A percentile compares a stretch with the other conserved stretches of the same genome.
phyloP scores from a whole-genome alignment of 2,113 vertebrate genomes.

The Nothoprocta perdicaria region DNA sequence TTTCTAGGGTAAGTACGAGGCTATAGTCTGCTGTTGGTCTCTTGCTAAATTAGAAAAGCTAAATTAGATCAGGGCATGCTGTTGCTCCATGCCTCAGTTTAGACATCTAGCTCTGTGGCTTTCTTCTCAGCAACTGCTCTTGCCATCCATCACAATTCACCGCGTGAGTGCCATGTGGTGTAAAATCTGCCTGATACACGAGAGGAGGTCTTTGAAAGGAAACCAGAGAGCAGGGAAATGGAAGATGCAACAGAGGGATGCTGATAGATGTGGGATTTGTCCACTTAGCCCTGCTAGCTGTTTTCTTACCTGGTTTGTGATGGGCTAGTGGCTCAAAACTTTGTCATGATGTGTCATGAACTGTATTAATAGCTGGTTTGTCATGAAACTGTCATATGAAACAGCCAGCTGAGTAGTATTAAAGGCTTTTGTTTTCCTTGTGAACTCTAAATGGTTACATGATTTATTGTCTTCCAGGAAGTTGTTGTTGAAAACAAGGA shows the following conservation, averaged over 20 bases:
- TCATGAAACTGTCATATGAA: background rate
- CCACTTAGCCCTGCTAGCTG: background rate
- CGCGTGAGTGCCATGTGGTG: conserved; percentile 58
- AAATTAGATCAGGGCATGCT: conserved; percentile 36
- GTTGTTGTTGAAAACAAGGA: background rate
- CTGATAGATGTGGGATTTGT: background rate
- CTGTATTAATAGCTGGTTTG: background rate
- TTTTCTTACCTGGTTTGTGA: background rate
- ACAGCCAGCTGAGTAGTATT: background rate
- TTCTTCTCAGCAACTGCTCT: conserved; percentile 68
- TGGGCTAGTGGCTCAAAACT: background rate
- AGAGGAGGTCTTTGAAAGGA: conserved; percentile 46
- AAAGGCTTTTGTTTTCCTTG: background rate
- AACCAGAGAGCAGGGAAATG: conserved; percentile 14
- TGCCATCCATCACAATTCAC: conserved; percentile 61
- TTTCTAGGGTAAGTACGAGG: conserved; percentile 25
- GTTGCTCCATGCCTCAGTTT: conserved; percentile 46
- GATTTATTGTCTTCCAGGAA: conserved; percentile 9
- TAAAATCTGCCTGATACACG: conserved; percentile 51
- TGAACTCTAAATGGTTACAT: background rate
- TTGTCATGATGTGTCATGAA: background rate
- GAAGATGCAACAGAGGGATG: conserved; percentile 1
- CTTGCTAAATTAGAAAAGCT: conserved; percentile 56
- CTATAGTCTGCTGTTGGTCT: background rate
- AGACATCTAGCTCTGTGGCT: conserved; percentile 35